Evolutionary conservation across 1,140 invertebrate species (phyloP), one percentile per base, ranked within the genome.

Genomic region (Marisa cornuarietis): DNA sequence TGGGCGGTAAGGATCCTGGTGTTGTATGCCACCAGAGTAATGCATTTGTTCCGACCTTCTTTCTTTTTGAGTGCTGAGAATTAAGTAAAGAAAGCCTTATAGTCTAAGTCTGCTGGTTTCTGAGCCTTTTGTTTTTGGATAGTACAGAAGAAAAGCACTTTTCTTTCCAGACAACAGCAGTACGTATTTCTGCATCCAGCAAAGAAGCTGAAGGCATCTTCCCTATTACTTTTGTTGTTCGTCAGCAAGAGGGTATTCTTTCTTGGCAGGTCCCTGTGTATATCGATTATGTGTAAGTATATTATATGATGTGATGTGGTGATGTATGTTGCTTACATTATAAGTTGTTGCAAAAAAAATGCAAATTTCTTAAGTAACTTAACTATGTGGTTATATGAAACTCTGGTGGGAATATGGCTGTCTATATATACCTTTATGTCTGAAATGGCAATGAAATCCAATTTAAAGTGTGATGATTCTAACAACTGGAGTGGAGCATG

Each of bases 221-320:
- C 85, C 94, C 94, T 7, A 85, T 95, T 2, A 93, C 95, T 84
- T 92, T 95, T 80, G 94, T 94, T 4, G 93, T 94, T 0, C 87
- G 93, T 82, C 94, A 95, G 87, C 93, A 94, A 76, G 92, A 93
- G 88, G 92, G 92, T 88, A 92, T 94, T 14, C 88, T 94, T 77
- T 94, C 94, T 9, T 95, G 94, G 94, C 93, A 94, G 83, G 87
- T 95, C 26, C 94, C 94, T 13, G 88, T 94, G 81, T 81, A 92
- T 61, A 91, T 94, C 0, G 92, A 93, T 82, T 92, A 92, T 26
- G 79, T 89, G 87, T 92, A 92, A 85, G 87, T 86, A 22, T 63
- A 73, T 73, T 14, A n/a, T 63, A 63, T 63, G 18, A 18, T 78
- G 62, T 63, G 18, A 18, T 78, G 62, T 16, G 8, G 61, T 76